Base-by-base conservation (phyloP, 2,113 vertebrate species). In the Oenanthe oenanthe region DNA sequence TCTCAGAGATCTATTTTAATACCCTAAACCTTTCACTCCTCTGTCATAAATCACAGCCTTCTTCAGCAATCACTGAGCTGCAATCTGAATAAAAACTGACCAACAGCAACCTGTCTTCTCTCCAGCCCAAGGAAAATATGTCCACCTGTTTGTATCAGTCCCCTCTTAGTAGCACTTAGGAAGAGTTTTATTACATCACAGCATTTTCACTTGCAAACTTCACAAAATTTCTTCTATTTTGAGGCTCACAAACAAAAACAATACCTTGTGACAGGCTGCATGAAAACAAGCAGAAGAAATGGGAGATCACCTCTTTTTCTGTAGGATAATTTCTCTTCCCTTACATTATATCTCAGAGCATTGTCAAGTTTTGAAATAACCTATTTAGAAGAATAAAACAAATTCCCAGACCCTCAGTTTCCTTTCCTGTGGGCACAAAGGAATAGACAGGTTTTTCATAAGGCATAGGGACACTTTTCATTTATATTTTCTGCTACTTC, bases 51-150 rank as follows among this genome's bases (percentile, higher is more conserved):
- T 47, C 65, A 85, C 4, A 32, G 22, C 7, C 19, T 21, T 51
- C 47, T 60, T 29, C 26, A 67, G 24, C 18, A 83, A 28, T 63
- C 34, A 40, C 6, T 43, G 24, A 9, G 15, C 3, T 58, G 16
- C n/a, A 47, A 32, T 47, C 18, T 40, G 34, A 86, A 83, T 62
- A 66, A 85, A 80, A 62, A 7, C 16, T 26, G 29, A 77, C 70
- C 0, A 0, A 32, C 14, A 56, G 68, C 3, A 12, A 80, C 17
- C 24, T 47, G 26, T 47, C 32, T 47, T 28, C 8, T 40, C n/a
- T 80, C 5, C 34, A 50, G 17, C 9, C 8, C 31, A 60, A 78
- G 32, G 58, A 20, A 80, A 76, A 63, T 7, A 42, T 60, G 12
- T 31, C n/a, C 31, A 31, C 24, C 29, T 78, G 18, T 40, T 68